Base-by-base conservation (phyloP, 2,113 vertebrate genomes). In the Microcebus murinus region DNA sequence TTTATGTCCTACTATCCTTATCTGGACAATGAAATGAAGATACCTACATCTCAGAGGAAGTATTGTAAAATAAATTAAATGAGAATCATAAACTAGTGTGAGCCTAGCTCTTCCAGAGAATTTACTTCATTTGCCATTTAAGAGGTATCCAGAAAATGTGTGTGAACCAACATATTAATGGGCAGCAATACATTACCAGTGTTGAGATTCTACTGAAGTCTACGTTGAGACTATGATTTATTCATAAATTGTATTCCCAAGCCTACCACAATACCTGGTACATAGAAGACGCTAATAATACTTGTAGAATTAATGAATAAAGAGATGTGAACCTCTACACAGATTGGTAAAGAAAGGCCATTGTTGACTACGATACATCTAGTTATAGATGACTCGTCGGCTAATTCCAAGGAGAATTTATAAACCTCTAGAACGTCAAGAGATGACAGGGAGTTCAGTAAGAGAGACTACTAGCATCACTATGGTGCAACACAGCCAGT, bases 21-120 rank as follows among this genome's bases (percentile, higher is more conserved):
- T 21, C 23, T 55, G 71, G 52, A 65, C 45, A 57, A 88, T 77
- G 45, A 87, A 63, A 94, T 61, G 31, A 68, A 87, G 27, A 50
- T 20, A 80, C 8, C 34, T 45, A 89, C 11, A 89, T 8, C 71
- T 96, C 55, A 52, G 12, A 92, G 13, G 65, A 89, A 80, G 8
- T 70, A 59, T 65, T 87, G 4, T 70, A 55, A 91, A 93, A 92
- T 42, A 74, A 83, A 81, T 67, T 84, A 81, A 92, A 65, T 71
- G 59, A 81, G 57, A 80, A 70, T 59, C 61, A 84, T 45, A 85
- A 81, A 85, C 42, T 59, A 81, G 93, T 27, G 18, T 39, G 57
- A 88, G 48, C 27, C 31, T 34, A 50, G 10, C 29, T 68, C 90
- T 93, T 70, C 59, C 59, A 93, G 71, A 84, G 27, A 70, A 96